Evolutionary conservation across 2,113 vertebrate genomes (phyloP).

Genomic region (Camelus dromedarius): DNA sequence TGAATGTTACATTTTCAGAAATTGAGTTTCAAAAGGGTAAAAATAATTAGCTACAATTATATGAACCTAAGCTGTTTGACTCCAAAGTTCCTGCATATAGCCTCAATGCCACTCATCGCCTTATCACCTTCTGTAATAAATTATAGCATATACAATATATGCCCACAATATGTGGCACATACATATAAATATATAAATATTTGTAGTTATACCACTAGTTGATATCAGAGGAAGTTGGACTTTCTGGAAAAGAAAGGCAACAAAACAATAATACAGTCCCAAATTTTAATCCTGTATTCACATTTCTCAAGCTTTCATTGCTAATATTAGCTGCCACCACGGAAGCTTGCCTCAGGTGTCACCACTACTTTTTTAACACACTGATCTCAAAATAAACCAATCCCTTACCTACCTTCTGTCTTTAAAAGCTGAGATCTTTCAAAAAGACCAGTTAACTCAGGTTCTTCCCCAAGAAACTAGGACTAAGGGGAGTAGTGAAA

Average conservation of each 20-base stretch:
- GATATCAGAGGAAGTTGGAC: neutral
- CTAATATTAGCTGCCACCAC: conserved; percentile 8
- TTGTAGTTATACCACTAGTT: neutral
- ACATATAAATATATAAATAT: too few relatives aligned
- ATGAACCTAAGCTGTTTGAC: neutral
- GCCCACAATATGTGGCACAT: neutral
- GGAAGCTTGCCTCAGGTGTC: neutral
- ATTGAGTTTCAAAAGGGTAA: neutral
- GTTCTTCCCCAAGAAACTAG: neutral
- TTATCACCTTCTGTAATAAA: neutral
- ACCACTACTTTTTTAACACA: conserved; percentile 35
- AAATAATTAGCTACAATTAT: neutral
- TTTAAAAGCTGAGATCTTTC: conserved; percentile 12
- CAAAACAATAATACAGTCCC: neutral
- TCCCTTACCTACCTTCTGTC: conserved; percentile 56
- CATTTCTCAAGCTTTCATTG: neutral
- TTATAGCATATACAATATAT: too few relatives aligned
- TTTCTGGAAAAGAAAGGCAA: neutral
- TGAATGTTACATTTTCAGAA: neutral
- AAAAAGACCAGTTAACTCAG: neutral
- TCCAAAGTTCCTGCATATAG: neutral
- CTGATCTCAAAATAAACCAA: conserved; percentile 29
- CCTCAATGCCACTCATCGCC: neutral
- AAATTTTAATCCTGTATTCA: neutral
- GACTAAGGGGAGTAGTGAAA: neutral